Base-by-base conservation (phyloP, 1,140 invertebrate genomes). In the Scaptomyza hsui region DNA sequence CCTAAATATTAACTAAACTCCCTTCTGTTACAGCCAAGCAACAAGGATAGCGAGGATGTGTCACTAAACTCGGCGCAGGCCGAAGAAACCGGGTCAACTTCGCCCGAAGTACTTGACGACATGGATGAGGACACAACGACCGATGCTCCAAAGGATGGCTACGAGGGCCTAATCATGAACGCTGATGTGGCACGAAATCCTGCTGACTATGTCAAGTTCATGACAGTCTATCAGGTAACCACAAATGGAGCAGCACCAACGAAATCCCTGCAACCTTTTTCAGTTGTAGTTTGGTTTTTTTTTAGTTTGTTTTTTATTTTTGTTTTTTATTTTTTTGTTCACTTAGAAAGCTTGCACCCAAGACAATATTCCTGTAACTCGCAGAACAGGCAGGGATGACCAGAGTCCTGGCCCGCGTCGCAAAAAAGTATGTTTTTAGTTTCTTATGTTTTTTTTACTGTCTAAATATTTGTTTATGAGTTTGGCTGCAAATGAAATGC, bases 221-320 rank as follows among this genome's bases (percentile, higher is more conserved):
- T 91, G 90, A 49, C 90, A 1, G 57, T 75, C n/a, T 91, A 90
- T 67, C 90, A 91, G 88, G 90, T 91, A 67, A 15, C 48, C 3
- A 6, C 4, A 16, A 1, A 6, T 21, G 5, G 0, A 10, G 5
- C 35, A 37, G 32, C n/a, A 41, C 6, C 12, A 13, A 2, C n/a
- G 0, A 6, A 13, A 15, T 21, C 18, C 21, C 5, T 13, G 5
- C 19, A 47, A 13, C 35, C 15, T 26, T 21, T 18, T 12, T 18
- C 4, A 37, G 41, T 47, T 21, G 19, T 32, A n/a, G 10, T 1
- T 4, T 19, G 1, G 7, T 5, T 55, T 39, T 41, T 41, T 24
- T 16, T 55, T 48, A 21, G 6, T 53, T 78, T 65, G 3, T 10
- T 44, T 18, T 52, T 61, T 65, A 41, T 59, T 61, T 71, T 68